Evolutionary conservation across 1,140 invertebrate genomes (phyloP), one percentile per base, ranked within the genome.

Genomic region (Drosophila truncata): DNA sequence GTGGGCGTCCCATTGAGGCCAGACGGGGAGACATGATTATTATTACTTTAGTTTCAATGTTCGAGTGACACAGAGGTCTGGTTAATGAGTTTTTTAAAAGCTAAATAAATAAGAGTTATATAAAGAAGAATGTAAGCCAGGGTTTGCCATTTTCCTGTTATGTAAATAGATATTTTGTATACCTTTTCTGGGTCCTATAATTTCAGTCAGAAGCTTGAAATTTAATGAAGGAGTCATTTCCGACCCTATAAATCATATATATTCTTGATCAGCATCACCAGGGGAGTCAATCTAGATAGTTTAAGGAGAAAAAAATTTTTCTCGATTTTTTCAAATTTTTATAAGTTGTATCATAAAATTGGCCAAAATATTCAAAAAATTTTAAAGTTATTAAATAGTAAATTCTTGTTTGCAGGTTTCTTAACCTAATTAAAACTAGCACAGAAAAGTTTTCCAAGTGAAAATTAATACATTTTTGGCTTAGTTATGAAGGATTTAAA

Each of bases 1-100:
- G 84, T 88, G 85, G 84, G 84, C 78, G 84, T 81, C 47, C 37
- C 20, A 49, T 18, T 73, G 77, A 87, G 84, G 77, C 72, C 77
- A 88, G 63, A 41, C 58, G 49, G 42, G 46, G 42, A 74, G 35
- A 54, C 49, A 65, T 59, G 55, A 57, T 61, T 65, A 57, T 60
- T 78, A 69, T 57, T 61, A 37, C 71, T 75, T 78, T 44, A 77
- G 57, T 57, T 54, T 41, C 25, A 65, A 76, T 78, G 74, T 69
- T 77, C 55, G 74, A 77, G 74, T 42, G 72, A 41, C 49, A 58
- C 14, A 54, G 44, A 64, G 60, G 27, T 42, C 49, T 31, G 23
- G 25, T 77, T 77, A 55, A 59, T 77, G 20, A 74, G 54, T 27
- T 37, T 52, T 18, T 7, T 1, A n/a, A 46, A 25, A n/a, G 33